Evolutionary conservation across 2,888 invertebrate species (phyloP), one percentile per base, ranked within the genome.

Genomic region (Orthosia gracilis): DNA sequence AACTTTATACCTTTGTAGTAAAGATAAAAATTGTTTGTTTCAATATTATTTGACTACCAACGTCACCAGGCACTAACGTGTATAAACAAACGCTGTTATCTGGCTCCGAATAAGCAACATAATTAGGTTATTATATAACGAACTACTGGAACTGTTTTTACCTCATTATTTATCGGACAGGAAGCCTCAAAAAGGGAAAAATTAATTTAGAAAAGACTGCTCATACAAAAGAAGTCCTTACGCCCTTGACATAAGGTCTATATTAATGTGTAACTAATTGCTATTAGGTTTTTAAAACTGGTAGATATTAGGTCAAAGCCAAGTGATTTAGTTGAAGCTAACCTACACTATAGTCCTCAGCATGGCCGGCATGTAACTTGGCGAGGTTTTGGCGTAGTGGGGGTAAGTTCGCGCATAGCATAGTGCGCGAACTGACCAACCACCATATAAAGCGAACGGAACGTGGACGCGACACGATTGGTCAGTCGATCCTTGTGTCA

Each of bases 71-170:
- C 49, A 62, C 57, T 69, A 73, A 73, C 59, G 59, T 54, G 55
- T 73, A 59, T 63, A 58, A 63, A 31, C 82, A 67, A 76, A 85
- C n/a, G 23, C 23, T 69, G 73, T 82, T 85, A 85, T 85, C 85
- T 26, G 13, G 15, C 62, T 50, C 68, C 21, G 63, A 79, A 75
- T 72, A 64, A 69, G 23, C 50, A 47, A 59, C 18, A 71, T 73
- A 87, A 73, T 78, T 67, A 76, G 58, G 69, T 72, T 54, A 73
- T 66, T 63, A 57, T 58, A 31, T 67, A 66, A 55, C 12, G 0
- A 61, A 66, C 57, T 45, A 54, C 50, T 26, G 7, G 11, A 73
- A 26, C 55, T 55, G 31, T 21, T 47, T 55, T 13, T 69, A 50
- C 23, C 21, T 75, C 65, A 59, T 65, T 69, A 63, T 49, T 67